Base-by-base conservation (phyloP, 1,140 invertebrate genomes). In the Zaprionus tsacasi region DNA sequence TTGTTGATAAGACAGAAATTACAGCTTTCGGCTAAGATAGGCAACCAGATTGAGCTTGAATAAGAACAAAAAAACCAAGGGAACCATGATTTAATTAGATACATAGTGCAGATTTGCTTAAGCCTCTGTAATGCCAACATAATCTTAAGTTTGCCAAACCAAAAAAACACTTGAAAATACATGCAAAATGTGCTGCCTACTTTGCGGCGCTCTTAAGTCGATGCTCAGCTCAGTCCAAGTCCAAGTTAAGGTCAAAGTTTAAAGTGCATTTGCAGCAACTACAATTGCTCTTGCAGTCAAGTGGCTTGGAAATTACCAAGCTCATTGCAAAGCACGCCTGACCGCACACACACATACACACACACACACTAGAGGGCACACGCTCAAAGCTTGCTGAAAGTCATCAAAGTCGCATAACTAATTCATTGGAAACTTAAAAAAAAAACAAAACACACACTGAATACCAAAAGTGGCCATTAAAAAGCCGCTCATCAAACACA, bases 351-450 rank as follows among this genome's bases (percentile, higher is more conserved):
- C 36, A 15, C n/a, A 13, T n/a, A 10, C 35, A 15, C 21, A 43
- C 15, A 11, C 17, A 40, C 8, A 13, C 11, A 25, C 27, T 15
- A 15, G 30, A 33, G 45, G 30, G 30, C 30, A 33, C 21, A 21
- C 27, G 0, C 27, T 30, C 27, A 3, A 35, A 10, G 33, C 33
- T 7, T 35, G 33, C 64, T 60, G 58, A 79, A 79, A 70, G 70
- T 79, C 65, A 79, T 79, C 75, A 79, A 77, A 77, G 48, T 73
- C 60, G 25, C 69, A 77, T 77, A 77, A 77, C 54, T 68, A 79
- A 79, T 79, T 77, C 77, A 77, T 77, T 73, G 65, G 57, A 11
- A 60, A 45, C 40, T 66, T 30, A n/a, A 10, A 38, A 59, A 63
- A 59, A 63, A 59, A 71, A 71, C 45, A 10, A 30, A 30, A 3